Base-by-base conservation (phyloP, 2,888 invertebrate genomes). In the Drosophila ochracea region DNA sequence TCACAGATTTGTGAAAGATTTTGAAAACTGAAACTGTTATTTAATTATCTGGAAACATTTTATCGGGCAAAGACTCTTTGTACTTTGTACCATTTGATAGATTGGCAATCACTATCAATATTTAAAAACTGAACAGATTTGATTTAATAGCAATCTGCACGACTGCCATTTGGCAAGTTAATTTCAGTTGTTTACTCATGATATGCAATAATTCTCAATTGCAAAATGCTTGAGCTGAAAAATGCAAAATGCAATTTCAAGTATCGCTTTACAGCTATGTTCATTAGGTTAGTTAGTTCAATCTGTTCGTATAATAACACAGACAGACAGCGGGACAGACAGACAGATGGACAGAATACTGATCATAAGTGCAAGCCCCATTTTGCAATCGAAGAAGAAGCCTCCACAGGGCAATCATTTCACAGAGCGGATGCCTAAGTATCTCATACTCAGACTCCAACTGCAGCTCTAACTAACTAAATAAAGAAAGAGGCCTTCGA, bases 231-330 rank as follows among this genome's bases (percentile, higher is more conserved):
- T 47, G 25, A 25, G 47, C 9, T 47, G 25, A 54, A 43, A 35
- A 59, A 59, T 55, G 71, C 76, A 43, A 35, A 59, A 59, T 55
- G 71, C 76, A 69, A 75, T 78, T 72, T 78, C 19, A 50, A 75
- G 71, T 57, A 79, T 63, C 79, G 67, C 72, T 82, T 82, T 82
- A 80, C 80, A 82, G 82, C 71, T 74, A 82, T 77, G 82, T 82
- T 77, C 82, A 82, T 82, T 82, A 82, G 73, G 75, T 78, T 76
- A 78, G 78, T 79, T 75, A 79, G 79, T 78, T 74, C 70, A 67
- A 67, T 69, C 61, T 25, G 25, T 31, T 57, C 49, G 31, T 62
- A 59, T 43, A 58, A 77, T 68, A 64, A 68, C 60, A 60, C 76
- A 52, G 50, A 50, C 49, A 21, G 21, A 3, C 25, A 52, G 13